Evolutionary conservation across 2,888 invertebrate species (phyloP), one percentile per base, ranked within the genome.

Genomic region (Amaurobius ferox): DNA sequence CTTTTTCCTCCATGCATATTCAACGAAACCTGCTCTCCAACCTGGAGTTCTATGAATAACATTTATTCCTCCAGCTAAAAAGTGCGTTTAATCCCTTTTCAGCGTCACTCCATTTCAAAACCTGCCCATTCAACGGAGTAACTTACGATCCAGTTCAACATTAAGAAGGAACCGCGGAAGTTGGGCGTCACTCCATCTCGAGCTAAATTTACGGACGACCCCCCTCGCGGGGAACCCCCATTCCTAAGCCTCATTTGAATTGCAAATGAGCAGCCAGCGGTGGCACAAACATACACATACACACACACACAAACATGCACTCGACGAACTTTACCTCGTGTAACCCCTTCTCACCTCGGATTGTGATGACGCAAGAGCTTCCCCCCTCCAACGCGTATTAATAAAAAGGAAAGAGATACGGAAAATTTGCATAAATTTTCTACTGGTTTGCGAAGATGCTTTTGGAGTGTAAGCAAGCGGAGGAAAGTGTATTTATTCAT

Each of bases 281-380:
- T 23, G 66, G 67, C 73, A 80, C 66, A 74, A 73, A 80, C 73
- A 44, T 16, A 55, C 55, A 55, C 35, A 66, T 72, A 85, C 62
- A 72, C 77, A 78, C 83, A 85, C 71, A 85, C 67, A 85, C 83
- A 77, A 71, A 77, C 77, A 85, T 77, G 66, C 83, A 85, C 83
- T 77, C 66, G 16, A 19, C 66, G 77, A 85, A 85, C 83, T 77
- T 77, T 72, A 72, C 83, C 72, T 77, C 77, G 55, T 48, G 40
- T 68, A 68, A 83, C 81, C 81, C 78, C 81, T 76, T 83, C 83
- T 62, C 68, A 70, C 70, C 78, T 70, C 73, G 19, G 44, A n/a
- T 55, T 55, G 66, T 39, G 70, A 67, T 40, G 76, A 83, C 70
- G 48, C 61, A 73, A 74, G 23, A 66, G 61, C n/a, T 28, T 62